Base-by-base conservation (phyloP, 2,888 invertebrate species). In the Mesorhabditis belari region DNA sequence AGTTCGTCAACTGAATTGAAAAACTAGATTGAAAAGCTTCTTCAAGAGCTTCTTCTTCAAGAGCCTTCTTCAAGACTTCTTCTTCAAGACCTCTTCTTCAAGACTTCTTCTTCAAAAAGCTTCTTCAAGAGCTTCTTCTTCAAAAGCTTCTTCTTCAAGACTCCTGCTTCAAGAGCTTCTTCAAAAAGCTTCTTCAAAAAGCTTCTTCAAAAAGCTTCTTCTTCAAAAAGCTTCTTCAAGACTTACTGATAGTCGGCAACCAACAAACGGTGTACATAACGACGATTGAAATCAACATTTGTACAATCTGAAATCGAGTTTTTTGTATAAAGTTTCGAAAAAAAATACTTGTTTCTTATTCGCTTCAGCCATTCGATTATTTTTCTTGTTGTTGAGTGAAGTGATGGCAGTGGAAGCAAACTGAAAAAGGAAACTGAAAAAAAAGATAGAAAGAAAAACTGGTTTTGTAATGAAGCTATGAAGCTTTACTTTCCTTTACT, bases 231-330 rank as follows among this genome's bases (percentile, higher is more conserved):
- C 44, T n/a, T n/a, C 44, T 35, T 35, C 26, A 62, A 35, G 53
- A 51, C 60, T 54, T 55, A 70, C 70, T 60, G 19, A 75, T 70
- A 5, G 70, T 69, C 17, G 88, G 88, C 29, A 85, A 85, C 88
- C 88, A 88, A 78, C 88, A 88, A 53, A 88, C 79, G 23, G 86
- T 85, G 81, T 88, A 88, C 29, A 88, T 82, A 0, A 87, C 83
- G 49, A 88, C 87, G 21, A 88, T 87, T 0, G 87, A 86, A 2
- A 88, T 86, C 70, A 88, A 82, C 88, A 88, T 88, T 81, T 87
- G 87, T 69, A 88, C 86, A n/a, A 88, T 88, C 87, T 88, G 64
- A 54, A 69, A 52, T 23, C 56, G 12, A 50, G 3, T 12, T n/a
- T 57, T 49, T 51, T 5, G 51, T 6, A 51, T 51, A n/a, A n/a